These are phyloP conservation scores for Petrophora chlorosata DNA, from an alignment of 2,888 invertebrate species.

Conservation along the genomic window DNA sequence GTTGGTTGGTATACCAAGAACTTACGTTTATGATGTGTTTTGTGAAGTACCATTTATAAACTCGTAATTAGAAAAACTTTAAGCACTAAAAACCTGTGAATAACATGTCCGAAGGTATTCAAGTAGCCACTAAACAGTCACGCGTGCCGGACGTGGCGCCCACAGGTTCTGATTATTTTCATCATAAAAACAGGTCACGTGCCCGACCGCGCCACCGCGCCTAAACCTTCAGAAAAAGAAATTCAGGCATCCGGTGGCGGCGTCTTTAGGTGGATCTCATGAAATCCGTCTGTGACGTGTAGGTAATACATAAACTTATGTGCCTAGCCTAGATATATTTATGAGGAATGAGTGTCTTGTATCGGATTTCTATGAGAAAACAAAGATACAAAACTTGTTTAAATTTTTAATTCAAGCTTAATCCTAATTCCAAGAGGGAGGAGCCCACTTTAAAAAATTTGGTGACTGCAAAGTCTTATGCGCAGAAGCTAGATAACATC, in stretches of 20 bases:
- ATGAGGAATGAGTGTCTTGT: too few relatives aligned
- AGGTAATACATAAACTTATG: slow-evolving; percentile 14
- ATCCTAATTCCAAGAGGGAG: too few relatives aligned
- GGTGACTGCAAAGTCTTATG: too few relatives aligned
- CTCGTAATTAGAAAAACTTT: slow-evolving; percentile 14
- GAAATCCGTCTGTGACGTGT: slow-evolving; percentile 29
- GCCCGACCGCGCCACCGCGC: slow-evolving; percentile 34
- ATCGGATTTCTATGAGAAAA: too few relatives aligned
- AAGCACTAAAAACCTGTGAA: slow-evolving; percentile 23
- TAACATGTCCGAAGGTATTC: slow-evolving; percentile 47
- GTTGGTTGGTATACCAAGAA: neutral
- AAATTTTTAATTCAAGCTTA: too few relatives aligned
- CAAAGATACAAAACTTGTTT: too few relatives aligned
- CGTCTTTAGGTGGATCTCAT: slow-evolving; percentile 31
- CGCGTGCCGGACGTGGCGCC: slow-evolving; percentile 54
- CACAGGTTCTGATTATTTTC: slow-evolving; percentile 66
- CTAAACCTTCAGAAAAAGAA: slow-evolving; percentile 44
- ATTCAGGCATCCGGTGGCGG: slow-evolving; percentile 37
- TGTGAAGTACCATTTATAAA: neutral
- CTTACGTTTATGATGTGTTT: neutral
- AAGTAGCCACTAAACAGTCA: slow-evolving; percentile 52
- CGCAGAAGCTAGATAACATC: too few relatives aligned
- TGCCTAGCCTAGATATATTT: neutral
- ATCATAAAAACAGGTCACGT: slow-evolving; percentile 73
- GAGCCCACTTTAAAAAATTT: too few relatives aligned